A percentile compares a stretch with the other conserved stretches of the same genome.
phyloP scores from a whole-genome alignment of 2,888 invertebrate species.

The Thymelicus sylvestris region DNA sequence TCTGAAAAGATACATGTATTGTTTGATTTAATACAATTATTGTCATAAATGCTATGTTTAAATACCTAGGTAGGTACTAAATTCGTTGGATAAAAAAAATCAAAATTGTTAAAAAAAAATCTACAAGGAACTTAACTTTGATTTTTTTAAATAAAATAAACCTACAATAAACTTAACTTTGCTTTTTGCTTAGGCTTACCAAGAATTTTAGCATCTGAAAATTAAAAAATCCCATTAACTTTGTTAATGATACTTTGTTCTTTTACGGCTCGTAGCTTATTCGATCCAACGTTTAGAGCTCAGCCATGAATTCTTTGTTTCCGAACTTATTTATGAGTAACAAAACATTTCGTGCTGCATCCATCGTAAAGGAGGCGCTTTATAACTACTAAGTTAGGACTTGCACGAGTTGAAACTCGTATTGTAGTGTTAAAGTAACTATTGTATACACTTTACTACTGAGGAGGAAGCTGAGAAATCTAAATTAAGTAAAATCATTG shows the following conservation, averaged over 20 bases:
- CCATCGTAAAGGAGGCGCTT: slow-evolving; percentile 6
- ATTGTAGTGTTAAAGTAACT: neutral
- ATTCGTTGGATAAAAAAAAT: too few relatives aligned
- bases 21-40: too few relatives aligned
- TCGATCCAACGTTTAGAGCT: neutral
- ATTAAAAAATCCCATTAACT: too few relatives aligned
- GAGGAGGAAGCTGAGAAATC: neutral
- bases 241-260: neutral
- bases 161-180: too few relatives aligned
- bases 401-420: neutral
- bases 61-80: too few relatives aligned
- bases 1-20: too few relatives aligned
- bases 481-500: neutral
- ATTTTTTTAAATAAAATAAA: too few relatives aligned
- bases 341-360: slow-evolving; percentile 1
- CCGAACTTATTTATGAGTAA: slow-evolving; percentile 3
- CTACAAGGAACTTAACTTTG: too few relatives aligned
- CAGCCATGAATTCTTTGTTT: slow-evolving; percentile 4
- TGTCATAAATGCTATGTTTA: too few relatives aligned
- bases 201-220: too few relatives aligned
- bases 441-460: neutral
- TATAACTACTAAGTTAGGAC: slow-evolving; percentile 2
- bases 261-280: neutral
- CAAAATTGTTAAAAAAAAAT: too few relatives aligned
- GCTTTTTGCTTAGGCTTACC: too few relatives aligned